A percentile compares a stretch with the other conserved stretches of the same genome.
These are phyloP conservation scores for Drosophila saltans DNA, from an alignment of 1,140 invertebrate genomes.

Conservation along the genomic window DNA sequence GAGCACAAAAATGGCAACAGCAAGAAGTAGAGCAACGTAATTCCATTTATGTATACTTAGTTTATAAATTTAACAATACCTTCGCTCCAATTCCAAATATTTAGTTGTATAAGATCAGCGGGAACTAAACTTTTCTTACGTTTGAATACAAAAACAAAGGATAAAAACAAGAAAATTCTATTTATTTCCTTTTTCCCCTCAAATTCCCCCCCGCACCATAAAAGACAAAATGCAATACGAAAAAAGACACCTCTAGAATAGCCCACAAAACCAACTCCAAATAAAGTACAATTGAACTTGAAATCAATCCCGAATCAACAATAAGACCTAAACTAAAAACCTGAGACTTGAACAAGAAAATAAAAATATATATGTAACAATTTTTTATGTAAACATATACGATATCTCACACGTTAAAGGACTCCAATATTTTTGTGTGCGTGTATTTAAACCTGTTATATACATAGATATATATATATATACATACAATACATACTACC, in stretches of 20 bases:
- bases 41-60: constrained; percentile 61
- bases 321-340: constrained; percentile 55
- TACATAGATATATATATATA: constrained; percentile 57
- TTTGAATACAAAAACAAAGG: constrained; percentile 4
- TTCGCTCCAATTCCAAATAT: constrained; percentile 81
- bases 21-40: constrained; percentile 30
- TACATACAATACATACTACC: constrained; percentile 45
- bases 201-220: constrained; percentile 3
- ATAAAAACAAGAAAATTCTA: constrained; percentile 34
- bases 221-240: constrained; percentile 19
- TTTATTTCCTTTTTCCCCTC: constrained; percentile 26
- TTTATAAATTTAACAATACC: constrained; percentile 57
- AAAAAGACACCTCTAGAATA: constrained; percentile 56
- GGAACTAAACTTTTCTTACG: constrained; percentile 56
- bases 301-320: constrained; percentile 51
- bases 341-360: constrained; percentile 59
- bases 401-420: constrained; percentile 53
- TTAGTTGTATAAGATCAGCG: constrained; percentile 61
- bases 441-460: constrained; percentile 63
- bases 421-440: constrained; percentile 70
- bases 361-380: constrained; percentile 10
- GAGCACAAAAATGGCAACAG: constrained; percentile 26
- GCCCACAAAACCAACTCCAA: constrained; percentile 23
- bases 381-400: constrained; percentile 59
- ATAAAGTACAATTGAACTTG: constrained; percentile 61